Evolutionary conservation across 2,888 invertebrate genomes (phyloP), one percentile per base, ranked within the genome.

Genomic region (Brachyopa scutellaris): DNA sequence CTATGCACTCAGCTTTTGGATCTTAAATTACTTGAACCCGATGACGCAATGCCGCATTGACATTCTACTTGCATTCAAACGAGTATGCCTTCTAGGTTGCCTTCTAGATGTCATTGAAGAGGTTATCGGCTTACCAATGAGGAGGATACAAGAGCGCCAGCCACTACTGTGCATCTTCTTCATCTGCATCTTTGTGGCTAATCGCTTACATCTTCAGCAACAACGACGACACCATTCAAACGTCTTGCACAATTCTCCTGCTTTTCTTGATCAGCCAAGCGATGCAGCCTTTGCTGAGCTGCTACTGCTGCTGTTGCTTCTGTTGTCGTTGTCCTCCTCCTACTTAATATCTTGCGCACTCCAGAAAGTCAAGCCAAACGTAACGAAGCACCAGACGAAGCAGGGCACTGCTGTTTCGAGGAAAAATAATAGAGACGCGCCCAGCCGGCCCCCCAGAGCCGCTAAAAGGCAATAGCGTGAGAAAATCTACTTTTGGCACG

Each of bases 401-500:
- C 26, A 38, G 17, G 8, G 13, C 55, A 21, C 29, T 13, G 19
- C 31, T 45, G 26, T 40, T 49, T 17, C 47, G 29, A 26, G 21
- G 33, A 21, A 57, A 19, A 9, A 40, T n/a, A 21, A 23, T 15
- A 45, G 33, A n/a, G 36, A 62, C 61, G 53, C 40, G 45, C 45
- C 42, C 26, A 23, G 47, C 45, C 51, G 42, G 51, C 33, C 64
- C 38, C 45, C 69, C 31, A 29, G 11, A 42, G 59, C 26, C 53
- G 21, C n/a, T 8, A 33, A 73, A 57, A 53, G 26, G 73, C 70
- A 82, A 66, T 62, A 77, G 70, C 82, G 82, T 82, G 82, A 82
- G 82, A 82, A 82, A 77, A 77, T 82, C 59, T 72, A 61, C 82
- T 76, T 80, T 82, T 77, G 76, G 77, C 82, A 82, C 76, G 72